These are phyloP conservation scores for Pseudois nayaur DNA, from an alignment of 2,113 vertebrate species.

Conservation along the genomic window DNA sequence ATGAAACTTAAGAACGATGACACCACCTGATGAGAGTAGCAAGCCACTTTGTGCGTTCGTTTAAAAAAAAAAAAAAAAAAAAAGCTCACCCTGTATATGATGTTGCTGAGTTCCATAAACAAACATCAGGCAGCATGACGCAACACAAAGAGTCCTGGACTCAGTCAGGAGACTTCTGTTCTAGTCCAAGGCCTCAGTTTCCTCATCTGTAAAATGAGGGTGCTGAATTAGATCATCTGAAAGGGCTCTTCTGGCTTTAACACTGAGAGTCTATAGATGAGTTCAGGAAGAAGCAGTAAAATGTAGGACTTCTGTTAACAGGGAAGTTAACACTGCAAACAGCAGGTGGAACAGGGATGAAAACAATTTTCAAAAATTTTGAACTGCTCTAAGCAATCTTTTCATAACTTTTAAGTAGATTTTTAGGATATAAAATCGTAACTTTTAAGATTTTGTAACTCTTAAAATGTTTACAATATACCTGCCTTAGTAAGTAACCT, in stretches of 20 bases:
- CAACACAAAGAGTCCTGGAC: background rate
- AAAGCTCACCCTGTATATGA: constrained; percentile 15
- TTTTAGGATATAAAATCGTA: background rate
- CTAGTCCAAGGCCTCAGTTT: constrained; percentile 29
- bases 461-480: background rate
- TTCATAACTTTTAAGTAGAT: background rate
- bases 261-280: background rate
- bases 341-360: background rate
- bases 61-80: background rate
- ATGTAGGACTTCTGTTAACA: background rate
- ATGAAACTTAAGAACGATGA: background rate
- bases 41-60: background rate
- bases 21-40: background rate
- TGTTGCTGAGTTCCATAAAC: constrained; percentile 36
- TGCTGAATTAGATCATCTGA: background rate
- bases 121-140: constrained; percentile 16
- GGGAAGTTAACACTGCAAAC: background rate
- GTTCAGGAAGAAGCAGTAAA: background rate
- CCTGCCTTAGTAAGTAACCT: background rate
- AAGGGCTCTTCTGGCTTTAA: background rate
- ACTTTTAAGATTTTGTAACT: background rate
- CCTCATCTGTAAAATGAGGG: constrained; percentile 55
- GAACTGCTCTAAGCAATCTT: background rate
- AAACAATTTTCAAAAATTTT: background rate
- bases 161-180: constrained; percentile 34